Evolutionary conservation across 2,888 invertebrate species (phyloP).

Genomic region (Choristoneura rosaceana): DNA sequence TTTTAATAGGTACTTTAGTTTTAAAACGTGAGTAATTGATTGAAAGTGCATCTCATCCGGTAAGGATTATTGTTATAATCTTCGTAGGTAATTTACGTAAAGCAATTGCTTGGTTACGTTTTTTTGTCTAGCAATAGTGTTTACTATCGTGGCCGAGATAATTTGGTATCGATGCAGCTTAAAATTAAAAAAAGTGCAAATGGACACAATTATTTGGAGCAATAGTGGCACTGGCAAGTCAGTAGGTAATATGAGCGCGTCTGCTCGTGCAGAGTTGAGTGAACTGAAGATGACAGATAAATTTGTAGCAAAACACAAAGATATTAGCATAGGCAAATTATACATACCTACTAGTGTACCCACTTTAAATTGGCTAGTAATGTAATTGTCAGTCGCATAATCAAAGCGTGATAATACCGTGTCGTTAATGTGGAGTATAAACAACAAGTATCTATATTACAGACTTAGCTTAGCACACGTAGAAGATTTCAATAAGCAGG

Average conservation of each 20-base stretch:
- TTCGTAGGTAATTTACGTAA: not conserved
- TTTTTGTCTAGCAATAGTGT: conserved; percentile 10
- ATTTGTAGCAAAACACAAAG: not conserved
- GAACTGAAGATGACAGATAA: conserved; percentile 49
- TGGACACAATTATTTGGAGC: conserved; percentile 61
- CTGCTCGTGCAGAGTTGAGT: conserved; percentile 63
- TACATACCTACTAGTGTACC: not conserved
- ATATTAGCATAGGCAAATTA: not conserved
- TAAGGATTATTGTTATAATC: conserved; percentile 7
- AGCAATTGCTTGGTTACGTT: not conserved
- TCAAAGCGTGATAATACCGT: conserved; percentile 15
- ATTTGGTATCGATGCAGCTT: conserved; percentile 14
- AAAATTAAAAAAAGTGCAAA: conserved; percentile 42
- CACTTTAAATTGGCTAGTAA: not conserved
- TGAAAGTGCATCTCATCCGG: conserved; percentile 16
- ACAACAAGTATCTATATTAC: not conserved
- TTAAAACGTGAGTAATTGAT: conserved; percentile 12
- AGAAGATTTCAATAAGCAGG: not conserved
- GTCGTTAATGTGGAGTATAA: conserved; percentile 1
- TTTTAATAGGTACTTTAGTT: conserved; percentile 30
- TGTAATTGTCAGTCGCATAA: not conserved
- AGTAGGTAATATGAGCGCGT: conserved; percentile 34
- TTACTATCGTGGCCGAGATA: conserved; percentile 10
- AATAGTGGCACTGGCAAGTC: conserved; percentile 44
- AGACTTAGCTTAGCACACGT: not conserved